phyloP scores from a whole-genome alignment of 2,113 vertebrate species.

The Bothrops jararaca region DNA sequence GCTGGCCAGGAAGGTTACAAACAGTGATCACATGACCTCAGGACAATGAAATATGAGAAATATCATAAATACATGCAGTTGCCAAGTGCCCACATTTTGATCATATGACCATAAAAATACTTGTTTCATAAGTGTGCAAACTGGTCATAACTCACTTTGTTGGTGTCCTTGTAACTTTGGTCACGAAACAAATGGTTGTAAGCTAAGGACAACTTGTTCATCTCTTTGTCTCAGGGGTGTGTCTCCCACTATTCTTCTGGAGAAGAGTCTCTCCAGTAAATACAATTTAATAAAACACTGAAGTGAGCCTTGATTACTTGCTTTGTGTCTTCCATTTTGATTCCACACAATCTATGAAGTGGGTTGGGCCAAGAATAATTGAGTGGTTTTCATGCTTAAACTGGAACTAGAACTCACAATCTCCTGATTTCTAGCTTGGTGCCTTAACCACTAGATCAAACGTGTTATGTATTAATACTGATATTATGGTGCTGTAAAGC shows the following conservation, averaged over 20 bases:
- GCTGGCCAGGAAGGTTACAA: no score
- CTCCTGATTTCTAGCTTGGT: no score
- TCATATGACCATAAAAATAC: background rate
- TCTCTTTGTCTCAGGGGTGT: background rate
- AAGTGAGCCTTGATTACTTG: background rate
- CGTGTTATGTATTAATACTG: no score
- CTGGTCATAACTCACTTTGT: background rate
- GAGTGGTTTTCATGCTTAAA: no score
- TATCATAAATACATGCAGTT: background rate
- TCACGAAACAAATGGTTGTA: background rate
- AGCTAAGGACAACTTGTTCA: background rate
- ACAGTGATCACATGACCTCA: no score
- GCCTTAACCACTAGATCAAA: no score
- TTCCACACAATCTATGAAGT: background rate
- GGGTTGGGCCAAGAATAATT: no score
- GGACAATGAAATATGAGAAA: no score
- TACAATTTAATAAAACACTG: background rate
- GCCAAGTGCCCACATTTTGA: background rate
- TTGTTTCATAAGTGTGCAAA: background rate
- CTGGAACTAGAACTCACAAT: no score
- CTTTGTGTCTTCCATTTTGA: background rate
- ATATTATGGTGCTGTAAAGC: no score
- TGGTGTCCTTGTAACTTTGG: background rate
- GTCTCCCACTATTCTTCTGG: background rate
- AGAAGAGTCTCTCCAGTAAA: background rate